Percentiles rank a stretch among this genome's conserved stretches.
These are phyloP conservation scores for Ophioninae sp. DNA, from an alignment of 2,888 invertebrate genomes.

Conservation along the genomic window DNA sequence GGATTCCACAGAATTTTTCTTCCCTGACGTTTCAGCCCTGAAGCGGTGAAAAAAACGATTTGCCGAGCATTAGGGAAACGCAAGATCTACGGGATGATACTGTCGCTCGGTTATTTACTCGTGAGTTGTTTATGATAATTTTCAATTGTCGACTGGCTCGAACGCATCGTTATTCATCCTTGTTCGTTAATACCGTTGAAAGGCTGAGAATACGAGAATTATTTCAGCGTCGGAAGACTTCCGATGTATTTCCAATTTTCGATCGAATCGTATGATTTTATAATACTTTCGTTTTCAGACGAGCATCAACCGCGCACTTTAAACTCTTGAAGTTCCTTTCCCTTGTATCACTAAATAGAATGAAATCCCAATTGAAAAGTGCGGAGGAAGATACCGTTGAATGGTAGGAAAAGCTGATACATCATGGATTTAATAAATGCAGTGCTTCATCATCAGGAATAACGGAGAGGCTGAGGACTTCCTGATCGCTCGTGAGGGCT, in stretches of 20 bases:
- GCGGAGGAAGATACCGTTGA: slow-evolving; percentile 19
- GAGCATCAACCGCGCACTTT: neutral
- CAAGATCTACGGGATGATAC: slow-evolving; percentile 23
- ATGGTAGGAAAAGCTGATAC: slow-evolving; percentile 30
- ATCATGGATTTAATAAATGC: slow-evolving; percentile 51
- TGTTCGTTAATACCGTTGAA: neutral
- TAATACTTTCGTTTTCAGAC: neutral
- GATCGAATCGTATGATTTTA: slow-evolving; percentile 2
- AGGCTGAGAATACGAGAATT: neutral
- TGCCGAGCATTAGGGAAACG: slow-evolving; percentile 6
- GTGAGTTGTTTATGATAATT: slow-evolving; percentile 1
- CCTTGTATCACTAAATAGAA: neutral
- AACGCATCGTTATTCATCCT: neutral
- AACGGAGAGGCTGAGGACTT: slow-evolving; percentile 49
- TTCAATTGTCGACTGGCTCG: neutral
- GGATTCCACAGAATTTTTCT: slow-evolving; percentile 44
- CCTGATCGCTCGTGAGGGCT: slow-evolving; percentile 53
- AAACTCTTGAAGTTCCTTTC: neutral
- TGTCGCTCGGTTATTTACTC: neutral
- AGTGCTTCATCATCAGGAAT: slow-evolving; percentile 55
- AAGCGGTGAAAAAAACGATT: slow-evolving; percentile 29
- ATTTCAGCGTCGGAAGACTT: neutral
- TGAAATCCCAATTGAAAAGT: slow-evolving; percentile 27
- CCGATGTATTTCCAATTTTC: neutral
- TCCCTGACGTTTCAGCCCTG: slow-evolving; percentile 19